Evolutionary conservation across 2,113 vertebrate species (phyloP).

Genomic region (Xyrauchen texanus): DNA sequence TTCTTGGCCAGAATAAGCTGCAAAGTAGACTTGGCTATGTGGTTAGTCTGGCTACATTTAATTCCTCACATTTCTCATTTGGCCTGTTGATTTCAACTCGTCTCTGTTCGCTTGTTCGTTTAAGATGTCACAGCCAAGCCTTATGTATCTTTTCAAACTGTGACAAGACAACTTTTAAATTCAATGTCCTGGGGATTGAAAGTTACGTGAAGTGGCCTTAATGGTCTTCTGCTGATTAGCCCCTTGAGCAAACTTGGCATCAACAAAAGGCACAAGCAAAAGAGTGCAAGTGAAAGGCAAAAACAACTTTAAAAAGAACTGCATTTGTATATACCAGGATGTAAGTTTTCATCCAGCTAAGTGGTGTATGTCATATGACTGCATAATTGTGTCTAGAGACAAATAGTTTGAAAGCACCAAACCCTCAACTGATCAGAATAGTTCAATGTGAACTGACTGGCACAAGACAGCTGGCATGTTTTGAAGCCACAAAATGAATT

Average conservation of each 20-base stretch:
- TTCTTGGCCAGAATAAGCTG: too few relatives aligned
- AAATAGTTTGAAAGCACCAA: slow-evolving; percentile 4
- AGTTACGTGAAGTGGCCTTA: background rate
- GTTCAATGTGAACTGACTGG: slow-evolving; percentile 1
- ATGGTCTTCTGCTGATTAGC: slow-evolving; percentile 11
- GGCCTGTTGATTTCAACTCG: background rate
- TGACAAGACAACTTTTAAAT: background rate
- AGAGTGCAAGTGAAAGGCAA: slow-evolving; percentile 17
- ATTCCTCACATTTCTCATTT: too few relatives aligned
- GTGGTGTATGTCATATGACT: background rate
- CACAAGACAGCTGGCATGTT: slow-evolving; percentile 10
- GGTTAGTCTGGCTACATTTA: too few relatives aligned
- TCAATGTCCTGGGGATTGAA: slow-evolving; percentile 9
- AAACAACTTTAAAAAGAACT: slow-evolving; percentile 21
- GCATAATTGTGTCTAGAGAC: background rate
- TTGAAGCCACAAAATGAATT: slow-evolving; percentile 49
- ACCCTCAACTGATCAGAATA: background rate
- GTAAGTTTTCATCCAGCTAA: background rate
- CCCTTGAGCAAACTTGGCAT: slow-evolving; percentile 8
- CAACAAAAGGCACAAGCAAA: too few relatives aligned
- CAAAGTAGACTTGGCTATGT: too few relatives aligned
- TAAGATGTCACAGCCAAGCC: background rate
- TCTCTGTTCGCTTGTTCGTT: background rate
- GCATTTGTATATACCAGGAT: background rate
- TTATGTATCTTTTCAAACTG: background rate